A percentile compares a stretch with the other conserved stretches of the same genome.
These are phyloP conservation scores for Pheosia tremula DNA, from an alignment of 2,888 invertebrate species.

Conservation along the genomic window DNA sequence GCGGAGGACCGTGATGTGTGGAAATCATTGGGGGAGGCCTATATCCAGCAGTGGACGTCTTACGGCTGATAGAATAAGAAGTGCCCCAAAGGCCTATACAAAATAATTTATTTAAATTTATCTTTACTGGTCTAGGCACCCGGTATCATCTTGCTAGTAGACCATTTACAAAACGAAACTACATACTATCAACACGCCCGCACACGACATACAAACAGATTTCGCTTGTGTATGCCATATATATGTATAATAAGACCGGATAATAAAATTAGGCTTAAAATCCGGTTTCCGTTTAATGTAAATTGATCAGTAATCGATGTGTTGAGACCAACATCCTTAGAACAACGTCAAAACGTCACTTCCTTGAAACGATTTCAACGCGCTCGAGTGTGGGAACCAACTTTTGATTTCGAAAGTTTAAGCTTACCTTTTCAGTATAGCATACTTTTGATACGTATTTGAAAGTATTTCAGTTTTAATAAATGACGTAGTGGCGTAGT, in stretches of 20 bases:
- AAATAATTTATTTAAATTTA: no score
- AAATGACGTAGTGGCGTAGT: no score
- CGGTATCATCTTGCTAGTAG: no score
- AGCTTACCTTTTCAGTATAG: not conserved
- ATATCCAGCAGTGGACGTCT: no score
- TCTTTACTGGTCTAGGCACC: no score
- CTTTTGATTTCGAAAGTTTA: conserved; percentile 4
- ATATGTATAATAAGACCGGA: not conserved
- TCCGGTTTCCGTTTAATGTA: conserved; percentile 4
- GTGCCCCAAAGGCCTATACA: no score
- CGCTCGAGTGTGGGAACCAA: conserved; percentile 4
- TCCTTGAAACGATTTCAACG: conserved; percentile 9
- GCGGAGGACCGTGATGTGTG: no score
- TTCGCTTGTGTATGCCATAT: not conserved
- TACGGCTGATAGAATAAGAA: no score
- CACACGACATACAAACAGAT: not conserved
- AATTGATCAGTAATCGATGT: conserved; percentile 5
- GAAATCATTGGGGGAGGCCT: no score
- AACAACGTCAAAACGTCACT: conserved; percentile 9
- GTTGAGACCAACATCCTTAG: not conserved
- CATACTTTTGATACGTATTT: not conserved
- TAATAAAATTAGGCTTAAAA: not conserved
- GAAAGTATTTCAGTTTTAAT: not conserved
- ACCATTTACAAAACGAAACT: no score
- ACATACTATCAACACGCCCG: no score